Evolutionary conservation across 2,113 vertebrate genomes (phyloP), one percentile per base, ranked within the genome.

Genomic region (Polypterus bichir): DNA sequence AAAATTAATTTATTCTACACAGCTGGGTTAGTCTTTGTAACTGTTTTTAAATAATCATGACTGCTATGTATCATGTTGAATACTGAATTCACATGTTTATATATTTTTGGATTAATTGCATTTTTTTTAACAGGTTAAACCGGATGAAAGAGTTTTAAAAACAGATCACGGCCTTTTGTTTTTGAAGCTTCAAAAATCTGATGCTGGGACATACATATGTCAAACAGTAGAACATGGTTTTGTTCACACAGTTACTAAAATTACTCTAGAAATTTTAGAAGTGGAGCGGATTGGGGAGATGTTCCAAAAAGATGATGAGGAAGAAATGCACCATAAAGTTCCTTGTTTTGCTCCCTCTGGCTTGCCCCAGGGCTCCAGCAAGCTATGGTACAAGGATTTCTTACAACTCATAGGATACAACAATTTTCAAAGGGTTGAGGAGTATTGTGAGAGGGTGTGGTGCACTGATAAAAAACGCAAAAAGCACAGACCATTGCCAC

Each of bases 371-470:
- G 77, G 74, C 59, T 70, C 81, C 4, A 78, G 78, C 56, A 89
- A 78, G 67, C 81, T 88, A 2, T 98, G 96, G 94, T 98, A 98
- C 73, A 98, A 97, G 64, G 94, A 98, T 60, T 95, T 98, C 70
- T 84, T 98, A 64, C 94, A 98, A 75, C 73, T 97, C 46, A 92
- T 98, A 64, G 96, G 94, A 60, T 95, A 97, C 6, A 92, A 86
- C 68, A 92, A 96, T 69, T 91, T 97, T 71, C 90, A 93, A 72
- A 81, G 84, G 49, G 91, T 98, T 46, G 96, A 97, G 62, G 92
- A 98, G 72, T 98, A 98, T 72, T 98, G 96, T 59, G 93, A 97
- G 78, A 91, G 89, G 74, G 89, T 97, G 46, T 99, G 96, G 96
- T 98, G 96, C 70, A 84, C 89, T 0, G 91, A 93, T 49, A 92